Evolutionary conservation across 2,888 invertebrate genomes (phyloP).

Genomic region (Torymus texanus): DNA sequence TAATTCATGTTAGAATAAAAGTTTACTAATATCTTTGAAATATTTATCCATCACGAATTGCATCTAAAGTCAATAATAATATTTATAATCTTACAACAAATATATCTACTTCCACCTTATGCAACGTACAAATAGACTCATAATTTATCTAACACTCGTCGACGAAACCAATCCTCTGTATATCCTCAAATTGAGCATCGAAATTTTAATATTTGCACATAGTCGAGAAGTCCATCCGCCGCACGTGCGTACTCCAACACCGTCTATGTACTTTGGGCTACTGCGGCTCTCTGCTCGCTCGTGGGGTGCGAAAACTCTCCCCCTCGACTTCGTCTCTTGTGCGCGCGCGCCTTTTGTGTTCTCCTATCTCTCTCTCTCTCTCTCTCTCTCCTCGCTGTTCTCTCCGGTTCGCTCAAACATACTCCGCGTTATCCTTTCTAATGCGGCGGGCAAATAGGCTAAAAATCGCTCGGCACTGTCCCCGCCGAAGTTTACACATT

Average conservation of each 20-base stretch:
- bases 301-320: slow-evolving; percentile 26
- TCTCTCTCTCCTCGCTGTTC: too few species aligned
- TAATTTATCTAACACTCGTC: too few species aligned
- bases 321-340: slow-evolving; percentile 6
- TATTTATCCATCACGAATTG: too few species aligned
- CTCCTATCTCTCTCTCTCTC: background rate
- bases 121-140: too few species aligned
- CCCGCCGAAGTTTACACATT: background rate
- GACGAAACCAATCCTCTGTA: too few species aligned
- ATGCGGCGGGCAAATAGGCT: slow-evolving; percentile 52
- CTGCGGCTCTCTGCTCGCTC: too few species aligned
- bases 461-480: slow-evolving; percentile 37
- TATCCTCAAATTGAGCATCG: background rate
- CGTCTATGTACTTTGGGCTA: slow-evolving; percentile 14
- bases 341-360: slow-evolving; percentile 30
- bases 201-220: slow-evolving; percentile 1
- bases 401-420: slow-evolving; percentile 54
- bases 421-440: slow-evolving; percentile 61
- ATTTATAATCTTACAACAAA: too few species aligned
- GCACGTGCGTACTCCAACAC: background rate
- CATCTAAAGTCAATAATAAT: too few species aligned
- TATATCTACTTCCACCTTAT: too few species aligned
- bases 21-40: too few species aligned
- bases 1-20: too few species aligned
- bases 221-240: slow-evolving; percentile 21